Evolutionary conservation across 2,113 vertebrate species (phyloP), one percentile per base, ranked within the genome.

Genomic region (Elgaria multicarinata): DNA sequence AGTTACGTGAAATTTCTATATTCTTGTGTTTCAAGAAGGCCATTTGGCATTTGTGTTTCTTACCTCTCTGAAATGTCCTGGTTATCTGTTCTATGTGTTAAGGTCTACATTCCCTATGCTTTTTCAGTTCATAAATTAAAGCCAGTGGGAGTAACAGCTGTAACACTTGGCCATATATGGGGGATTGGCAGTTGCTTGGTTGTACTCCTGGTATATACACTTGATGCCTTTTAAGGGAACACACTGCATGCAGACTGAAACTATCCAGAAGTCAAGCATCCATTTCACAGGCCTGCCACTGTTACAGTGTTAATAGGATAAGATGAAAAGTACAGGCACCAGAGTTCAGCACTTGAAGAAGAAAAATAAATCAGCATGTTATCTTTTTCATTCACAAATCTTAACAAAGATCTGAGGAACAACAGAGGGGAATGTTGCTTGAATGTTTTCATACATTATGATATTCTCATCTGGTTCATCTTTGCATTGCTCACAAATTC

Each of bases 221-320:
- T 92, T 80, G 87, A 94, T 93, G 77, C 97, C 97, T 97, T 97
- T 97, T 97, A 97, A 96, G 97, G 97, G 90, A 96, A 95, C 18
- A 13, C 2, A 26, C 90, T 94, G 58, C 13, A 78, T 93, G 66
- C 66, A 79, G 88, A 91, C 86, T 92, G 94, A 93, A 96, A 95
- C 93, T 93, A 94, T 93, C 93, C 94, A 94, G 67, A 88, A 93
- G 96, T 88, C 93, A 92, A 83, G 76, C 92, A 91, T 96, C 91
- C 89, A 91, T 96, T 97, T 96, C 87, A 86, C 13, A 0, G 80
- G 86, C 72, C 20, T 85, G 88, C 39, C 86, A 85, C 91, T 90
- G 76, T 87, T 94, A 39, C 26, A 58, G 80, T 87, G 13, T 84
- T 92, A 81, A 77, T 42, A 91, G 22, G 39, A 77, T 84, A 90